phyloP scores from a whole-genome alignment of 2,888 invertebrate genomes.

The Hydriomena furcata region DNA sequence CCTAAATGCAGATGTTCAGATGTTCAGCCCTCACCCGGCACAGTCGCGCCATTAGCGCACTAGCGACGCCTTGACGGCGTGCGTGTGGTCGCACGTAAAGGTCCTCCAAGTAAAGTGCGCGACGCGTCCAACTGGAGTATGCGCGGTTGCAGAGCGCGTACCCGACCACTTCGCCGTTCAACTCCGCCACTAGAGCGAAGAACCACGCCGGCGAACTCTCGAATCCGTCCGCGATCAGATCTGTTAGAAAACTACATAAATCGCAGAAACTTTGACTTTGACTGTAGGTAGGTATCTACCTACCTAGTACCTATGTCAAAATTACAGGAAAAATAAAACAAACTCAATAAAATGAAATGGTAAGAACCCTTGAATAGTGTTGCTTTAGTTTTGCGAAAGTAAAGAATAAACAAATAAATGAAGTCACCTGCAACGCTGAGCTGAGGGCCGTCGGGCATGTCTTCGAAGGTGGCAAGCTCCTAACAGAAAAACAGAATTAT shows the following conservation, averaged over 20 bases:
- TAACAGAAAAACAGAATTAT: constrained; percentile 49
- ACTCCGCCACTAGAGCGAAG: constrained; percentile 85
- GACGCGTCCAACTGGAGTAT: constrained; percentile 94
- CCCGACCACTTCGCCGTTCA: constrained; percentile 81
- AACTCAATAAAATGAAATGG: no score
- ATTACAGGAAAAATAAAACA: no score
- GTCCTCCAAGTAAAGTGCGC: constrained; percentile 92
- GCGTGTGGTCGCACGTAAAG: constrained; percentile 88
- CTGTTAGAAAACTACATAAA: no score
- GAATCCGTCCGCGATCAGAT: constrained; percentile 88
- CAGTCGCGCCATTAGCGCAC: constrained; percentile 77
- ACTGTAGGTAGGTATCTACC: no score
- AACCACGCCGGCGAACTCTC: constrained; percentile 84
- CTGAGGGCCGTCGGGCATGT: constrained; percentile 83
- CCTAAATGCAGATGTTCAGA: no score
- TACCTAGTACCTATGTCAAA: no score
- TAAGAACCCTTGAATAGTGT: no score
- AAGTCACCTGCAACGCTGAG: constrained; percentile 79
- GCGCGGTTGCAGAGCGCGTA: constrained; percentile 91
- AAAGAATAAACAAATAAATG: no score
- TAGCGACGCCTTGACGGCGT: constrained; percentile 85
- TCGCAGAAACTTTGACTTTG: no score
- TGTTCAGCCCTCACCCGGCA: constrained; percentile 14
- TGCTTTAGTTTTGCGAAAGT: no score
- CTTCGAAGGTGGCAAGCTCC: constrained; percentile 88